A percentile compares a stretch with the other conserved stretches of the same genome.
Evolutionary conservation across 1,140 invertebrate genomes (phyloP).

Genomic region (Eumaeus atala): DNA sequence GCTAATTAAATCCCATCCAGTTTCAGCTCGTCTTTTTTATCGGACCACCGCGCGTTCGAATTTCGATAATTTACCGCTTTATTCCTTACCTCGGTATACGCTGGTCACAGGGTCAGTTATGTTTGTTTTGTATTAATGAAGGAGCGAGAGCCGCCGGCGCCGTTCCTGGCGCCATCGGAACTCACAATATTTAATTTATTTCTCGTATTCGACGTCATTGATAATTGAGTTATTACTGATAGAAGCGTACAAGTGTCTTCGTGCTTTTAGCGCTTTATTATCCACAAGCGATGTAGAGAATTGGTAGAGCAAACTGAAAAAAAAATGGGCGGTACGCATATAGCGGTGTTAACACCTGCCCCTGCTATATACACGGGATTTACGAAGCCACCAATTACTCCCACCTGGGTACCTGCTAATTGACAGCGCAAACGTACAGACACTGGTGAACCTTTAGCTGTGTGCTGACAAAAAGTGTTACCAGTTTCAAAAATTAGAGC

Average conservation of each 20-base stretch:
- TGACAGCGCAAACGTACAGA: conserved; percentile 23
- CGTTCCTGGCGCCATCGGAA: conserved; percentile 60
- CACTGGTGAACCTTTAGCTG: conserved; percentile 9
- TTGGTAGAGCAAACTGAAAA: conserved; percentile 51
- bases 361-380: conserved; percentile 20
- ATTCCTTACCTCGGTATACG: conserved; percentile 55
- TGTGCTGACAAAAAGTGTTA: conserved; percentile 7
- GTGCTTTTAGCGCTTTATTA: conserved; percentile 50
- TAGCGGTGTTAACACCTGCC: conserved; percentile 60
- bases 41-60: conserved; percentile 60
- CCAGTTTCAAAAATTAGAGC: background rate
- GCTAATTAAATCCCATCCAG: conserved; percentile 59
- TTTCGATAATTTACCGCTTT: conserved; percentile 72
- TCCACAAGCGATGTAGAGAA: conserved; percentile 36
- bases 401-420: conserved; percentile 47
- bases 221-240: conserved; percentile 64
- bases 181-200: conserved; percentile 68
- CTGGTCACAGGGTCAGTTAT: conserved; percentile 66
- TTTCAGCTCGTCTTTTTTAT: conserved; percentile 63
- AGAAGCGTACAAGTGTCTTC: conserved; percentile 37
- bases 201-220: conserved; percentile 49
- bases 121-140: conserved; percentile 73
- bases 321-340: conserved; percentile 57
- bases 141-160: conserved; percentile 63
- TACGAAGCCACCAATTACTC: conserved; percentile 40